Base-by-base conservation (phyloP, 2,888 invertebrate genomes). In the Stenodera caucasica region DNA sequence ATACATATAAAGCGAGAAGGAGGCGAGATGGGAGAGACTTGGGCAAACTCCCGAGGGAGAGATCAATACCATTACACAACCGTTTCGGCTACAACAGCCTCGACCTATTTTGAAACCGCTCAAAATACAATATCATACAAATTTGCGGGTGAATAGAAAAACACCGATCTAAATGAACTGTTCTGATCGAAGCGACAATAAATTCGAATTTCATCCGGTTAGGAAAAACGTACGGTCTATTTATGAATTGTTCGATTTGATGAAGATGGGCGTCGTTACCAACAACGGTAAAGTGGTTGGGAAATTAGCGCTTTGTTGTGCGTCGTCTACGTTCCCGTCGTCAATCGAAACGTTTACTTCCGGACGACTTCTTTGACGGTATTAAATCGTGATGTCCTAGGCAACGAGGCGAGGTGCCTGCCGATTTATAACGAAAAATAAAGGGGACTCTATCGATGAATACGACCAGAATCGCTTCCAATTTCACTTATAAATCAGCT, bases 21-120 rank as follows among this genome's bases (percentile, higher is more conserved):
- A 66, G 60, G 64, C 58, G 64, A 63, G 61, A 58, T 62, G 56
- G 65, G 61, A 64, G 60, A 64, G 60, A 57, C 65, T 68, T 68
- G 68, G 68, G 68, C 68, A 66, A 65, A 63, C 69, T 71, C 70
- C 67, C 70, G 57, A 60, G 70, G 69, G 70, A 67, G 64, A 65
- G 67, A 71, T 71, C 70, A 71, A 71, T 71, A 71, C 67, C 61
- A 63, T 45, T 45, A 45, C 45, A 45, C 45, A 45, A 45, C 60
- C 66, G 65, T 69, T 68, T 67, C 61, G 63, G 21, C 18, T 45
- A 45, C 64, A 59, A 37, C 49, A 61, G 66, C 65, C 69, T 69
- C 70, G 70, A 71, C 70, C 70, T 68, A 70, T 65, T 70, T 68
- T 11, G 60, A 50, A 33, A 54, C 49, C 50, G 62, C 50, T 58